Evolutionary conservation across 2,888 invertebrate genomes (phyloP), one percentile per base, ranked within the genome.

Genomic region (Onchidella celtica): DNA sequence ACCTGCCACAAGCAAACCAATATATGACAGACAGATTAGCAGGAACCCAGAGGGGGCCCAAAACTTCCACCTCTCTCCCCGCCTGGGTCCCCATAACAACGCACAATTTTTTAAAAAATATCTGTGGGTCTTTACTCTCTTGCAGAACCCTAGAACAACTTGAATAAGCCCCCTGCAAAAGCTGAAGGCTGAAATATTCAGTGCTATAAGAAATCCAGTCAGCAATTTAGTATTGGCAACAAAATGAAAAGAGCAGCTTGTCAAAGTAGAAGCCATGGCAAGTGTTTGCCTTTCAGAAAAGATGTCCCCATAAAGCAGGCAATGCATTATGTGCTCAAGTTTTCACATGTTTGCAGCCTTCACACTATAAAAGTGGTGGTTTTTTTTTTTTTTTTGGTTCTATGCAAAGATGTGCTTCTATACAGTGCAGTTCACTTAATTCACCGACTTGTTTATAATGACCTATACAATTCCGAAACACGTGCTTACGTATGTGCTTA

Each of bases 151-250:
- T 61, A 61, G n/a, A 61, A 21, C 61, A 61, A 61, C n/a, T n/a
- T 61, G 61, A 21, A 21, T 6, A 61, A 17, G 61, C 47, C 47
- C 47, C 47, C 47, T 61, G 61, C 61, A 61, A 61, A 61, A 61
- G 27, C 21, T 24, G 61, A 61, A n/a, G 61, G 61, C 61, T 61
- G 61, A 61, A 61, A 61, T 61, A 61, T 61, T 61, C 61, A 61
- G 61, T 6, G 9, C 61, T n/a, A 6, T 61, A 17, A 47, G 9
- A 47, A 47, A n/a, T n/a, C n/a, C n/a, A 47, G 47, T 47, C 47
- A 47, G 47, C 47, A 17, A 17, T 47, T 11, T 11, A 47, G 17
- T 47, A 11, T 47, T 47, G n/a, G 47, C 47, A 47, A 47, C 6
- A 47, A 47, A 11, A 47, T 11, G 47, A 47, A 47, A 11, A n/a